Evolutionary conservation across 2,113 vertebrate genomes (phyloP).

Genomic region (Labrus mixtus): DNA sequence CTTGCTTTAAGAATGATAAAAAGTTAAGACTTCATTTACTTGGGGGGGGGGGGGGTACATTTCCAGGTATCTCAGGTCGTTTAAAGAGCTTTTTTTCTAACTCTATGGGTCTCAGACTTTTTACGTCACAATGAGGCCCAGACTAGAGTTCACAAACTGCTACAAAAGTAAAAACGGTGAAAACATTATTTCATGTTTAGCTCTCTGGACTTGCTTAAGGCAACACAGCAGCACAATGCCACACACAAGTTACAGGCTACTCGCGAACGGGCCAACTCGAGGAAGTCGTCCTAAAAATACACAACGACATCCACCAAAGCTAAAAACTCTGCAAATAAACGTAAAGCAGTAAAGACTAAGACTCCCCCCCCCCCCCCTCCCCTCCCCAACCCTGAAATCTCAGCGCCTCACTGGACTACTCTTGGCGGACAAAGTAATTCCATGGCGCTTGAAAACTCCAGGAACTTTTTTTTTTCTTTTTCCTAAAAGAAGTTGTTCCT

Average conservation of each 20-base stretch:
- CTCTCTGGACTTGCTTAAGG: conserved; percentile 36
- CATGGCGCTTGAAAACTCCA: conserved; percentile 86
- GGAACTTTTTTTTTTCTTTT: conserved; percentile 82
- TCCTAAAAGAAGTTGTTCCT: conserved; percentile 89
- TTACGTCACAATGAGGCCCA: background rate
- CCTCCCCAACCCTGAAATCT: conserved; percentile 78
- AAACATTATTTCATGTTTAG: conserved; percentile 42
- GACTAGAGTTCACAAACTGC: background rate
- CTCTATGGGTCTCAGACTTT: background rate
- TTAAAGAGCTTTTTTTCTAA: background rate
- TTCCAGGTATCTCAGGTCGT: background rate
- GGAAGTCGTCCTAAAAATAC: conserved; percentile 65
- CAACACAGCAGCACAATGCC: conserved; percentile 68
- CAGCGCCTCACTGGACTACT: conserved; percentile 81
- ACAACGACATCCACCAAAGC: conserved; percentile 49
- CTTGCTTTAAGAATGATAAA: background rate
- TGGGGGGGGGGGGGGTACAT: background rate
- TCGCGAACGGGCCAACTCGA: conserved; percentile 57
- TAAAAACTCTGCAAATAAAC: conserved; percentile 63
- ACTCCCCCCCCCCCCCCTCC: conserved; percentile 15
- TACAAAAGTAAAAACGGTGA: background rate
- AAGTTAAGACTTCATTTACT: background rate
- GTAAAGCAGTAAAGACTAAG: conserved; percentile 50
- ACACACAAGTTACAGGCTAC: conserved; percentile 56
- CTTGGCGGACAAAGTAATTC: conserved; percentile 82